Conservation (phyloP, 2,888 invertebrate species). For the Acholoe squamosa region DNA sequence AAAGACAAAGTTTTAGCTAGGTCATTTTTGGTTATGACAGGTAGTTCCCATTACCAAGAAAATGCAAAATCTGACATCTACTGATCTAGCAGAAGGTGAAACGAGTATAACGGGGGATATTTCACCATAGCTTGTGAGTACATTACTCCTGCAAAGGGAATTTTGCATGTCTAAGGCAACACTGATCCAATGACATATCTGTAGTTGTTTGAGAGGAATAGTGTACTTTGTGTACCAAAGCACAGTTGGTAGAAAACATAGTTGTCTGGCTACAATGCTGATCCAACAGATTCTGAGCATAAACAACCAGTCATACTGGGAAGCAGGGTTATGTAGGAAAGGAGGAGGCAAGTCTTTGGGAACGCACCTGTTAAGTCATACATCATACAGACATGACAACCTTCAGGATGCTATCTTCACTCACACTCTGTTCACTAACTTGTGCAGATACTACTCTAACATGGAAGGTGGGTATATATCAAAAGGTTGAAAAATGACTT, state of each 20-base stretch:
- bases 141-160: background rate
- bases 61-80: background rate
- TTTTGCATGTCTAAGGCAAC: slow-evolving; percentile 48
- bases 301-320: too few relatives aligned
- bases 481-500: too few relatives aligned
- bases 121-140: background rate
- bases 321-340: too few relatives aligned
- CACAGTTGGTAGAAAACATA: too few relatives aligned
- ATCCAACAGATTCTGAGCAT: too few relatives aligned
- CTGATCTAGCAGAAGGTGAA: slow-evolving; percentile 10
- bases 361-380: too few relatives aligned
- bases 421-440: background rate
- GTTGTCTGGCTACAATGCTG: too few relatives aligned
- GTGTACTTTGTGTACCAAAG: background rate
- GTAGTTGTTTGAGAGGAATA: background rate
- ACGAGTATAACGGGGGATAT: background rate
- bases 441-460: slow-evolving; percentile 2
- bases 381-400: too few relatives aligned
- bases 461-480: background rate
- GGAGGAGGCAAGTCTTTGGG: too few relatives aligned
- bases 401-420: too few relatives aligned
- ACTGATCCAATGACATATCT: background rate
- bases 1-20: too few relatives aligned
- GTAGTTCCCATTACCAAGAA: background rate
- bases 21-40: too few relatives aligned